Evolutionary conservation across 2,113 vertebrate genomes (phyloP).

Genomic region (Talpa occidentalis): DNA sequence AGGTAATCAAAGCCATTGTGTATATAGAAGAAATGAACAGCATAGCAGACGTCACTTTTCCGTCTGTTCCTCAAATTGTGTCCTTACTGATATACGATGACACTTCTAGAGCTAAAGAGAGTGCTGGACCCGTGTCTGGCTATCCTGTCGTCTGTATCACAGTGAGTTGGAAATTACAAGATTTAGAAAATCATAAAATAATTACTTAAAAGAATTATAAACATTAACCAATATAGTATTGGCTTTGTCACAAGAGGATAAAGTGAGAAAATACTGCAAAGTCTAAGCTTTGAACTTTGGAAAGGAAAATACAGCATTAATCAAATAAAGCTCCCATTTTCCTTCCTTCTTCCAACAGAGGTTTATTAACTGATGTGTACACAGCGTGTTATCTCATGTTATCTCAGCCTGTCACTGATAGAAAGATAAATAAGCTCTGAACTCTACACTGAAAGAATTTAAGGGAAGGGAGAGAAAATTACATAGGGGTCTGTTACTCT

Average conservation of each 20-base stretch:
- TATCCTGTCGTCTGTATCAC: constrained; percentile 96
- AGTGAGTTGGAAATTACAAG: constrained; percentile 86
- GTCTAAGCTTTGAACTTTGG: not conserved
- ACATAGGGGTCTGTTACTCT: not conserved
- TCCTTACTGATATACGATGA: constrained; percentile 94
- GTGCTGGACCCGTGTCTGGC: constrained; percentile 89
- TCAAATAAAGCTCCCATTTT: not conserved
- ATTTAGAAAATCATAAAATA: not conserved
- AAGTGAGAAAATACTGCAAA: not conserved
- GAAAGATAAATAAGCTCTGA: not conserved
- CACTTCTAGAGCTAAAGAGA: constrained; percentile 84
- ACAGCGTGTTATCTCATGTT: not conserved
- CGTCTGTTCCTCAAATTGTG: constrained; percentile 92
- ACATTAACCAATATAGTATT: not conserved
- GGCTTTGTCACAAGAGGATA: not conserved
- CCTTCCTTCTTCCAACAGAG: not conserved
- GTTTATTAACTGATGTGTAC: not conserved
- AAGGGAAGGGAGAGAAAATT: not conserved
- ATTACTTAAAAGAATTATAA: not conserved
- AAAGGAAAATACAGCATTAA: not conserved
- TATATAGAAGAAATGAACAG: constrained; percentile 95
- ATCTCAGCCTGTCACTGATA: not conserved
- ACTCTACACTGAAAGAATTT: not conserved
- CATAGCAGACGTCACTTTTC: constrained; percentile 97
- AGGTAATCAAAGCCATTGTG: constrained; percentile 94